These are phyloP conservation scores for Galaxias olidus DNA, from an alignment of 2,797 vertebrate species.

Conservation along the genomic window DNA sequence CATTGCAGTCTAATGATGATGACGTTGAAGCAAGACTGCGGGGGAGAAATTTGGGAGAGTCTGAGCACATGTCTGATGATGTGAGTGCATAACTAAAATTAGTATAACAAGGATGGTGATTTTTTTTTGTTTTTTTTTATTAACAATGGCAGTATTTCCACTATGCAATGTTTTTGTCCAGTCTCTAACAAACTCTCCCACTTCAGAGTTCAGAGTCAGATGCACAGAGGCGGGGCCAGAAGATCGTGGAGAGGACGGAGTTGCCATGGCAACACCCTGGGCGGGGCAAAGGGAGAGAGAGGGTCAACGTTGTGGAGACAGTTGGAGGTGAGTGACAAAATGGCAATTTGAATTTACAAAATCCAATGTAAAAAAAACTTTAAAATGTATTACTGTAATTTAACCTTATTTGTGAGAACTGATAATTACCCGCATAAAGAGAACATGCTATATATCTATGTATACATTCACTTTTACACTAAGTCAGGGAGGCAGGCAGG, in stretches of 20 bases:
- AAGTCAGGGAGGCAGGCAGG: too few relatives aligned
- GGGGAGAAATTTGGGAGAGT: conserved; percentile 64
- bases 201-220: conserved; percentile 73
- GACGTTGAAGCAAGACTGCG: conserved; percentile 58
- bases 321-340: conserved; percentile 50
- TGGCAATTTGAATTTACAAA: too few relatives aligned
- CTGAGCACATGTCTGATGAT: conserved; percentile 76
- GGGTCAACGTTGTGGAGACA: conserved; percentile 57
- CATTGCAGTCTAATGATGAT: conserved; percentile 70
- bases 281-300: conserved; percentile 69
- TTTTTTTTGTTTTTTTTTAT: too few relatives aligned
- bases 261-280: conserved; percentile 75
- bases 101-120: neutral
- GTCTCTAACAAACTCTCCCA: conserved; percentile 12
- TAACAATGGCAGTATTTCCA: too few relatives aligned
- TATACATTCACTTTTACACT: too few relatives aligned
- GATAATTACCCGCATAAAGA: too few relatives aligned
- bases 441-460: too few relatives aligned
- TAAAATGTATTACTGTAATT: too few relatives aligned
- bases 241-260: conserved; percentile 72
- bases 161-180: conserved; percentile 7
- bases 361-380: too few relatives aligned
- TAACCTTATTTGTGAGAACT: too few relatives aligned
- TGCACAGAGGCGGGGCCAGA: conserved; percentile 62
- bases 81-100: conserved; percentile 60